These are phyloP conservation scores for Colinus virginianus DNA, from an alignment of 2,113 vertebrate genomes.

Conservation along the genomic window DNA sequence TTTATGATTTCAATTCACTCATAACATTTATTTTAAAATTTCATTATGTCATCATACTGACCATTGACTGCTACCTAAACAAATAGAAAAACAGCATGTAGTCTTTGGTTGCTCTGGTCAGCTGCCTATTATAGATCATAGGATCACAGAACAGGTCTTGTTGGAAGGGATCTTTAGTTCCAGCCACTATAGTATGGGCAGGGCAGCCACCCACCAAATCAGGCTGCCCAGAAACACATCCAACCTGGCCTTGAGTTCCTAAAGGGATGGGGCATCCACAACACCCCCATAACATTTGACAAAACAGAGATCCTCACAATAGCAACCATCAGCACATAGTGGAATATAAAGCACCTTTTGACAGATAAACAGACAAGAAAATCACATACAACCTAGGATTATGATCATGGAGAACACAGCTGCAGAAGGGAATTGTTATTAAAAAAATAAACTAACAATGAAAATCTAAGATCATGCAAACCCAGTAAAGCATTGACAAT, in stretches of 20 bases:
- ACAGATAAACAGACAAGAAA: neutral
- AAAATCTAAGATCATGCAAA: neutral
- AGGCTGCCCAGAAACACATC: neutral
- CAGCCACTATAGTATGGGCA: neutral
- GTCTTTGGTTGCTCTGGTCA: neutral
- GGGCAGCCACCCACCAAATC: neutral
- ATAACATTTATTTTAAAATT: neutral
- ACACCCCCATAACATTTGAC: neutral
- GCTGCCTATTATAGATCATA: neutral
- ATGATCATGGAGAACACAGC: neutral
- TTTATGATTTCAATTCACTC: neutral
- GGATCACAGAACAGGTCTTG: neutral
- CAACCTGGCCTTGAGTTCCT: neutral
- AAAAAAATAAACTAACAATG: neutral
- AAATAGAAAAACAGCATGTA: neutral
- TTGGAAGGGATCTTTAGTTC: neutral
- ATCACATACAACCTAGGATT: neutral
- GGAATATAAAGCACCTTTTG: neutral
- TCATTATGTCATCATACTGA: fast-evolving
- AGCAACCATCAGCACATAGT: neutral
- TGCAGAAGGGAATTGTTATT: neutral
- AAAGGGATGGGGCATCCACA: neutral
- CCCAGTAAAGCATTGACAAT: fast-evolving
- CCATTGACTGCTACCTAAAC: fast-evolving
- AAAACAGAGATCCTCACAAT: neutral